Percentiles rank a stretch among this genome's conserved stretches.
Evolutionary conservation across 2,888 invertebrate genomes (phyloP).

Genomic region (Dryomyza anilis): DNA sequence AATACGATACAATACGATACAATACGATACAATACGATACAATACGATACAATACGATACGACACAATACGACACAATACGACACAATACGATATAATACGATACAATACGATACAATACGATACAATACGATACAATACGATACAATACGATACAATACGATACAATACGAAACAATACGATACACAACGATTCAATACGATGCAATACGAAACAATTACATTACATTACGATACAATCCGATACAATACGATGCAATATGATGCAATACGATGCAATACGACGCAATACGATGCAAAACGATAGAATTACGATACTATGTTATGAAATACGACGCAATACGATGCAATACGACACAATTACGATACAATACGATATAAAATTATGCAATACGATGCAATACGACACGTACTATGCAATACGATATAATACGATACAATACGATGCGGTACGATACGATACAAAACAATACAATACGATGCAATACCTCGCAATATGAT

Average conservation of each 20-base stretch:
- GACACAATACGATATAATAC: too few species aligned
- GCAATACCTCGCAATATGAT: neutral
- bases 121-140: too few species aligned
- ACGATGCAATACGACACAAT: neutral
- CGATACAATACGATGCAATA: neutral
- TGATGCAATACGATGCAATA: neutral
- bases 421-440: conserved; percentile 4
- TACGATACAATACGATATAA: conserved; percentile 6
- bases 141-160: too few species aligned
- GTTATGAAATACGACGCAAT: neutral
- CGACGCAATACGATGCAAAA: neutral
- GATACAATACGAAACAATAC: too few species aligned
- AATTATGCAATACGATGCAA: neutral
- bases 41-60: too few species aligned
- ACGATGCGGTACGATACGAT: conserved; percentile 13
- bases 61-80: too few species aligned
- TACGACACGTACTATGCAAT: conserved; percentile 13
- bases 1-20: too few species aligned
- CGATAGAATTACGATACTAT: neutral
- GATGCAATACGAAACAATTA: too few species aligned
- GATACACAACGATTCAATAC: too few species aligned
- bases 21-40: too few species aligned
- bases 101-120: too few species aligned
- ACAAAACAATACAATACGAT: conserved; percentile 9
- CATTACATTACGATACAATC: neutral